These are phyloP conservation scores for Nesometra sesokonis DNA, from an alignment of 35 echinoderm and acorn worm genomes.

Conservation along the genomic window DNA sequence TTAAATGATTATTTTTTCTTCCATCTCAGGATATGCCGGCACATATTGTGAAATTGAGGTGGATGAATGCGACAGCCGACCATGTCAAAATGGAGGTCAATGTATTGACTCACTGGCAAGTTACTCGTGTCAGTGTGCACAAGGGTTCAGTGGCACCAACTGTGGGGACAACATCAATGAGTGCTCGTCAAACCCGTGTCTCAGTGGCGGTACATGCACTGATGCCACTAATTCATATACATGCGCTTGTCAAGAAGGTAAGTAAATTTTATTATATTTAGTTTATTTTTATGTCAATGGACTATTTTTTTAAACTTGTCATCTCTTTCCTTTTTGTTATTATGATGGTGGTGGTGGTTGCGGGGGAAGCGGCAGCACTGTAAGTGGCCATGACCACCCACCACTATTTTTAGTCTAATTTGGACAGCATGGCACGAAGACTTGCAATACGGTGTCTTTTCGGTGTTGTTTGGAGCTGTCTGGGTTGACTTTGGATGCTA, in stretches of 20 bases:
- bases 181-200: not conserved
- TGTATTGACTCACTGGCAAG: not conserved
- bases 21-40: not conserved
- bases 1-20: too few relatives aligned
- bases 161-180: constrained; percentile 3
- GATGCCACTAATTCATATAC: not conserved
- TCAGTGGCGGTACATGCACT: not conserved
- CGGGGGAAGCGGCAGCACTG: too few relatives aligned
- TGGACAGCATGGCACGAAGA: too few relatives aligned
- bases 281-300: too few relatives aligned
- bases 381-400: too few relatives aligned
- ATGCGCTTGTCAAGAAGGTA: not conserved
- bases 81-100: not conserved
- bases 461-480: too few relatives aligned
- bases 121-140: not conserved
- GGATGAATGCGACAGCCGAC: constrained; percentile 1
- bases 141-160: not conserved
- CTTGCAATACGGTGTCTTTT: too few relatives aligned
- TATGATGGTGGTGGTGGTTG: too few relatives aligned
- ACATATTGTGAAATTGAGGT: not conserved
- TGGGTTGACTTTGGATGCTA: too few relatives aligned
- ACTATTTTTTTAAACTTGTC: too few relatives aligned
- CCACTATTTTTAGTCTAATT: too few relatives aligned
- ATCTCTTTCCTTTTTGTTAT: too few relatives aligned
- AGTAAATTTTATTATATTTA: not conserved